Evolutionary conservation across 2,888 invertebrate species (phyloP).

Genomic region (Trissoscelio sp.): DNA sequence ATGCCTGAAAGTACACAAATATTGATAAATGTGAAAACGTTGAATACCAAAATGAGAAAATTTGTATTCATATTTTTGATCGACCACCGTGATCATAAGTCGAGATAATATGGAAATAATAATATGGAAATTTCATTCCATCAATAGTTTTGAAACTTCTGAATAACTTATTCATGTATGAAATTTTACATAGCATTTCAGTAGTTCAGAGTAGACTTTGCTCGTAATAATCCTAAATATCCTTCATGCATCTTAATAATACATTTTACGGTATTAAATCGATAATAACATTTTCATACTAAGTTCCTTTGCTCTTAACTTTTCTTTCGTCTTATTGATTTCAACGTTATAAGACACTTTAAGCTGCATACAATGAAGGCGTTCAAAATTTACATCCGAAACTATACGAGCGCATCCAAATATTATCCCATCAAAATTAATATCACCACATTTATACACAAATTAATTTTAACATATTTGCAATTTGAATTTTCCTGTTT

Average conservation of each 20-base stretch:
- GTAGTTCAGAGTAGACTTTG: conserved; percentile 41
- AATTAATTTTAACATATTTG: neutral
- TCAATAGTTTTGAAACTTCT: conserved; percentile 53
- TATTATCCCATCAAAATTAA: no score
- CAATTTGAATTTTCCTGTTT: neutral
- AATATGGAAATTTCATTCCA: conserved; percentile 56
- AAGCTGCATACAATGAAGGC: neutral
- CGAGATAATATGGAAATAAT: conserved; percentile 45
- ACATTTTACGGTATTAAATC: conserved; percentile 33
- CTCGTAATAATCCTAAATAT: conserved; percentile 53
- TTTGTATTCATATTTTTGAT: conserved; percentile 38
- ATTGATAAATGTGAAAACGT: no score
- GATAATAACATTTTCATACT: conserved; percentile 27
- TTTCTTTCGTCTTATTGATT: conserved; percentile 32
- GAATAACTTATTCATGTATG: conserved; percentile 59
- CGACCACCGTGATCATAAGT: conserved; percentile 36
- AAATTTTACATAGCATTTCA: conserved; percentile 52
- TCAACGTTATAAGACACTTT: conserved; percentile 3
- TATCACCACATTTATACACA: no score
- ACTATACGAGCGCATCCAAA: no score
- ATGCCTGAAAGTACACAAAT: no score
- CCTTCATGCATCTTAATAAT: conserved; percentile 54
- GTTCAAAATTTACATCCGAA: neutral
- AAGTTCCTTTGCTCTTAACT: conserved; percentile 28
- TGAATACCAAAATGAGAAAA: conserved; percentile 13